Evolutionary conservation across 35 echinoderm and acorn worm species (phyloP).

Genomic region (Strongylocentrotus purpuratus): DNA sequence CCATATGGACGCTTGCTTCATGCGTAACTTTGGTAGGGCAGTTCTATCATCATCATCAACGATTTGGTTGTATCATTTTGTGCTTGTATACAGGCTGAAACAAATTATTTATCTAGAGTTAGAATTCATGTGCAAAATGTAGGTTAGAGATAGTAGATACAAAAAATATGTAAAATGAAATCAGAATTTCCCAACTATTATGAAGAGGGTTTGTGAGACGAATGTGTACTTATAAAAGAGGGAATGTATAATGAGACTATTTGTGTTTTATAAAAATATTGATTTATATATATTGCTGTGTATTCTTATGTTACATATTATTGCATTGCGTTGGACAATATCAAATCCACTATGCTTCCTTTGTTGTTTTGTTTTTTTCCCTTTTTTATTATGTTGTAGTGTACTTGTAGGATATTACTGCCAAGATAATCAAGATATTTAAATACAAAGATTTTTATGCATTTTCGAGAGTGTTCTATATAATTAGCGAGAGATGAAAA

Average conservation of each 20-base stretch:
- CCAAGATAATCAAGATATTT: constrained; percentile 20
- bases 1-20: neutral
- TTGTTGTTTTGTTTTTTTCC: neutral
- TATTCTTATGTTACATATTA: constrained; percentile 44
- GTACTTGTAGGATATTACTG: constrained; percentile 32
- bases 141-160: neutral
- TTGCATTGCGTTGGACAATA: constrained; percentile 35
- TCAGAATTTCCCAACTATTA: neutral
- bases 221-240: constrained; percentile 9
- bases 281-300: constrained; percentile 40
- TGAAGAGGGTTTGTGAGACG: neutral
- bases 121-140: neutral
- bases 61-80: neutral
- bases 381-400: constrained; percentile 31
- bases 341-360: constrained; percentile 38
- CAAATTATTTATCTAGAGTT: neutral
- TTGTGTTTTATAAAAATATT: constrained; percentile 18
- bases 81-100: neutral
- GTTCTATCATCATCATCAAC: neutral
- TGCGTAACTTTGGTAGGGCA: neutral
- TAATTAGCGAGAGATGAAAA: constrained; percentile 25
- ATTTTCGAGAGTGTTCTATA: constrained; percentile 33
- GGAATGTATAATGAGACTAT: neutral
- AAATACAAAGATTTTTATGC: constrained; percentile 38
- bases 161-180: neutral